Evolutionary conservation across 2,113 vertebrate species (phyloP), one percentile per base, ranked within the genome.

Genomic region (Bubo bubo): DNA sequence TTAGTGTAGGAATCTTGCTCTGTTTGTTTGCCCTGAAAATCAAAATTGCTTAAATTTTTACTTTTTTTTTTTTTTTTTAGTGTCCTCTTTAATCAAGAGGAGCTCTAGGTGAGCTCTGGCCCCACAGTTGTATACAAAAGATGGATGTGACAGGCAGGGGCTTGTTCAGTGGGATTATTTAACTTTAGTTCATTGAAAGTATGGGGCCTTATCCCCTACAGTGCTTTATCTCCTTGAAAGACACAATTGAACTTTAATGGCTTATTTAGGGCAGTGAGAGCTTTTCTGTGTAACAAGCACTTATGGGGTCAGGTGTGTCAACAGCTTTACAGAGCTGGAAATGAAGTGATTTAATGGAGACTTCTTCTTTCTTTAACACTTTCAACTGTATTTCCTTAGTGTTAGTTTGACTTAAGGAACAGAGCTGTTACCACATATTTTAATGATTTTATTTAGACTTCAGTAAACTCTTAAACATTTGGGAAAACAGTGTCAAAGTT

Each of bases 21-120:
- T 82, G 76, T 93, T 95, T 90, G 12, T 64, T 90, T 87, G 73
- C 34, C 53, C 56, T 79, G 60, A 85, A 96, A 91, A 89, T 76
- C n/a, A 74, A 62, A 94, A 83, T 62, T 62, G 28, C 63, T 84
- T 63, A 49, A 24, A 9, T 11, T 28, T 66, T n/a, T 32, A 9
- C 30, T 45, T 8, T 3, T n/a, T 22, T 49, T 63, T 60, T 13
- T 30, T 32, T 9, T n/a, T 45, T 8, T 3, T 37, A 21, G 28
- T 56, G 22, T 41, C 27, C 28, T 72, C 73, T 85, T 89, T 85
- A 75, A 79, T 72, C 19, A 56, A 60, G 77, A 63, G 58, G 23
- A 76, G n/a, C 45, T 79, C 2, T 39, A 66, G 77, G 68, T 86
- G 53, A 71, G 59, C 81, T 86, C 28, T 79, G 14, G 34, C 39